A percentile compares a stretch with the other conserved stretches of the same genome.
These are phyloP conservation scores for Andrena camellia DNA, from an alignment of 2,888 invertebrate species.

Conservation along the genomic window DNA sequence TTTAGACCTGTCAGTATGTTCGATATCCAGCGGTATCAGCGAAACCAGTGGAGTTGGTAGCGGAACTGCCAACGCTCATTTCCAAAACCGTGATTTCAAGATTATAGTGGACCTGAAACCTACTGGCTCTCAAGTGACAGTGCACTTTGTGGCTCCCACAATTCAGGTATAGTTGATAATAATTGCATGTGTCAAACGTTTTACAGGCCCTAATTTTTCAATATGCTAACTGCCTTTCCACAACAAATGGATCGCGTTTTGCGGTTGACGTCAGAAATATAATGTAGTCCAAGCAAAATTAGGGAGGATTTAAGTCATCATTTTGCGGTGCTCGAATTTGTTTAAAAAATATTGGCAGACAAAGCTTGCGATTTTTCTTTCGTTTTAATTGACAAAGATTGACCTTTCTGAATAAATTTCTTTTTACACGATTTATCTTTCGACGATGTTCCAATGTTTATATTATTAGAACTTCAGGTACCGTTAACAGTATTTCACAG, in stretches of 20 bases:
- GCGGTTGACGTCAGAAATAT: neutral
- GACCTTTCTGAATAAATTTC: too few relatives aligned
- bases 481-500: too few relatives aligned
- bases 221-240: too few relatives aligned
- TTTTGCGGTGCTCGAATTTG: neutral
- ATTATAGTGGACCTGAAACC: constrained; percentile 89
- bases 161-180: constrained; percentile 75
- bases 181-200: neutral
- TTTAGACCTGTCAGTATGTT: constrained; percentile 86
- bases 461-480: too few relatives aligned
- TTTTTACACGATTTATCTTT: too few relatives aligned
- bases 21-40: constrained; percentile 86
- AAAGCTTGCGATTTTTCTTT: neutral
- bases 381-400: neutral
- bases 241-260: neutral
- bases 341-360: neutral
- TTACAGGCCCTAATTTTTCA: too few relatives aligned
- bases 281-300: neutral
- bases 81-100: constrained; percentile 90
- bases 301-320: neutral
- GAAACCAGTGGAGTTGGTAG: constrained; percentile 82
- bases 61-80: constrained; percentile 77
- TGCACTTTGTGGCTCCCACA: constrained; percentile 88
- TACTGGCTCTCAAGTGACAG: constrained; percentile 89
- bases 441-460: too few relatives aligned